These are phyloP conservation scores for Hymenochirus boettgeri DNA, from an alignment of 2,113 vertebrate genomes.

Conservation along the genomic window DNA sequence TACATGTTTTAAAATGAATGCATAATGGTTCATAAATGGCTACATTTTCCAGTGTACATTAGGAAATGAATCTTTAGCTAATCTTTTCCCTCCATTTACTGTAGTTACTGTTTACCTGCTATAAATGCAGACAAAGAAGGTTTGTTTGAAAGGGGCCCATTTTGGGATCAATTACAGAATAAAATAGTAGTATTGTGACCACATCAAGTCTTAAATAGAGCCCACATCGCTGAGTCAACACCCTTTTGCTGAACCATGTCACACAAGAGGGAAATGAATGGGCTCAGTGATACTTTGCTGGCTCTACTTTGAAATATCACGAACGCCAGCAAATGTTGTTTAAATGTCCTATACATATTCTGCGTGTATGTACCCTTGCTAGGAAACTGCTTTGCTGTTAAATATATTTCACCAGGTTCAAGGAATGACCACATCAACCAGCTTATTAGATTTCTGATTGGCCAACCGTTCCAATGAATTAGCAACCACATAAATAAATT, in stretches of 20 bases:
- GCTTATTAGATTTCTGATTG: no score
- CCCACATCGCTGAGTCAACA: constrained; percentile 43
- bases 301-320: background rate
- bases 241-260: background rate
- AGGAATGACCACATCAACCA: no score
- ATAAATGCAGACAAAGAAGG: constrained; percentile 60
- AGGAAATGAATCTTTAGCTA: background rate
- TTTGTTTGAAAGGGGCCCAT: constrained; percentile 62
- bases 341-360: no score
- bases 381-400: no score
- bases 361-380: no score
- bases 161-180: constrained; percentile 63
- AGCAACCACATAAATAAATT: no score
- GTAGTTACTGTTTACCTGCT: background rate
- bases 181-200: constrained; percentile 69
- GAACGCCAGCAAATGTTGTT: no score
- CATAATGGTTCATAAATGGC: no score
- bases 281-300: background rate
- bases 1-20: no score
- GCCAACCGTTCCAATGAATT: no score
- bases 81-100: background rate
- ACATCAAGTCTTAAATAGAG: constrained; percentile 67
- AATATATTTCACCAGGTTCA: no score
- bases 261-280: background rate
- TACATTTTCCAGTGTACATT: background rate